A percentile compares a stretch with the other conserved stretches of the same genome.
These are phyloP conservation scores for Tinamus major DNA, from an alignment of 2,797 vertebrate species.

Conservation along the genomic window DNA sequence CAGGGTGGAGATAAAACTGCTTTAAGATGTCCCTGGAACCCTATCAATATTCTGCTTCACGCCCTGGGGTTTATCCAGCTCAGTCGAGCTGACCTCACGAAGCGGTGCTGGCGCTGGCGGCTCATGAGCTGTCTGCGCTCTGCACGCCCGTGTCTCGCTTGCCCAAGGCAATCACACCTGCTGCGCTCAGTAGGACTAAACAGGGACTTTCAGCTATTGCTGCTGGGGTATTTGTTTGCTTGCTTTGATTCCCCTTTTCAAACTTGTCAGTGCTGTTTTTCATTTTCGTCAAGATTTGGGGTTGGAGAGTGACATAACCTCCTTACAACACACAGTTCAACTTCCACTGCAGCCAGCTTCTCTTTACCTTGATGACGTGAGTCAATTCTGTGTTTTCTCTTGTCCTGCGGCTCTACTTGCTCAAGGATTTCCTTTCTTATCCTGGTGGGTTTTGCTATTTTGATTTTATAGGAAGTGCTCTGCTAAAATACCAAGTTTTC, in stretches of 20 bases:
- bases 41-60: not conserved
- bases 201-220: not conserved
- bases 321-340: not conserved
- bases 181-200: not conserved
- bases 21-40: not conserved
- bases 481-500: not conserved
- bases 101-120: not conserved
- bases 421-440: not conserved
- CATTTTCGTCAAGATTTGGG: not conserved
- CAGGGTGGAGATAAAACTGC: not conserved
- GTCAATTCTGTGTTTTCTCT: not conserved
- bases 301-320: rapidly evolving
- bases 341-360: not conserved
- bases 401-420: not conserved
- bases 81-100: not conserved
- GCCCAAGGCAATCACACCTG: not conserved
- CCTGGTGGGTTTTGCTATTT: not conserved
- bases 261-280: not conserved
- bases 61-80: not conserved
- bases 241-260: not conserved
- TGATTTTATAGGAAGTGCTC: not conserved
- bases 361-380: not conserved
- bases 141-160: not conserved
- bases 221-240: not conserved
- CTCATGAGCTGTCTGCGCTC: not conserved